Evolutionary conservation across 2,797 vertebrate species (phyloP).

Genomic region (Diplodus puntazzo): DNA sequence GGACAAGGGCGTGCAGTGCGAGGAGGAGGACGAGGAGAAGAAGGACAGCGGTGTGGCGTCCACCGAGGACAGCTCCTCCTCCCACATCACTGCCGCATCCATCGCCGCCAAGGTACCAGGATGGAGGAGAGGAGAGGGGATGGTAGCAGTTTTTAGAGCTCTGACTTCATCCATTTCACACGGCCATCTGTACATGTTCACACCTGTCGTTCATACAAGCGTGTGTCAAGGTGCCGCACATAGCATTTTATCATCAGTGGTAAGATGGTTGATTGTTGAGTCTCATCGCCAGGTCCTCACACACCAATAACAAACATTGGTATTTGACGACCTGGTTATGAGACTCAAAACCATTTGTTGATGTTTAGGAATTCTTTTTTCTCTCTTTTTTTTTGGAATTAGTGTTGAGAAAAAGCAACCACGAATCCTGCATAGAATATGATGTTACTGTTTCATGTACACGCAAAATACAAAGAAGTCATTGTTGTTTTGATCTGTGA

Average conservation of each 20-base stretch:
- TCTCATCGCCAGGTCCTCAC: too few relatives aligned
- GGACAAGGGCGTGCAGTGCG: conserved; percentile 98
- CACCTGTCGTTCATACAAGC: conserved; percentile 8
- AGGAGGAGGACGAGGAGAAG: conserved; percentile 99
- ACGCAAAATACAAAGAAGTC: not conserved
- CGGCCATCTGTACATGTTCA: conserved; percentile 30
- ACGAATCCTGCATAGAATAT: not conserved
- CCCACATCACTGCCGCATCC: conserved; percentile 97
- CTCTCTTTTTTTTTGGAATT: too few relatives aligned
- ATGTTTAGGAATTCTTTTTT: too few relatives aligned
- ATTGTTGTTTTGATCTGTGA: not conserved
- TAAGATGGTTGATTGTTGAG: too few relatives aligned
- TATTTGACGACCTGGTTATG: too few relatives aligned
- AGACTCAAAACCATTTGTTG: too few relatives aligned
- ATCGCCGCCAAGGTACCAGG: conserved; percentile 95
- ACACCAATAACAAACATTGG: too few relatives aligned
- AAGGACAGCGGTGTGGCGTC: conserved; percentile 99
- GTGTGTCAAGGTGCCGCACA: conserved; percentile 18
- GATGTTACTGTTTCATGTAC: not conserved
- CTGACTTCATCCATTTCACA: conserved; percentile 38
- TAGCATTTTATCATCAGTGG: conserved; percentile 29
- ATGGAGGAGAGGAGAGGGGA: conserved; percentile 24
- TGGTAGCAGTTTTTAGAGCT: conserved; percentile 22
- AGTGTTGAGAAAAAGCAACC: too few relatives aligned
- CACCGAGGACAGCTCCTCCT: conserved; percentile 98